phyloP scores from a whole-genome alignment of 2,113 vertebrate genomes.

The Syngnathus floridae region DNA sequence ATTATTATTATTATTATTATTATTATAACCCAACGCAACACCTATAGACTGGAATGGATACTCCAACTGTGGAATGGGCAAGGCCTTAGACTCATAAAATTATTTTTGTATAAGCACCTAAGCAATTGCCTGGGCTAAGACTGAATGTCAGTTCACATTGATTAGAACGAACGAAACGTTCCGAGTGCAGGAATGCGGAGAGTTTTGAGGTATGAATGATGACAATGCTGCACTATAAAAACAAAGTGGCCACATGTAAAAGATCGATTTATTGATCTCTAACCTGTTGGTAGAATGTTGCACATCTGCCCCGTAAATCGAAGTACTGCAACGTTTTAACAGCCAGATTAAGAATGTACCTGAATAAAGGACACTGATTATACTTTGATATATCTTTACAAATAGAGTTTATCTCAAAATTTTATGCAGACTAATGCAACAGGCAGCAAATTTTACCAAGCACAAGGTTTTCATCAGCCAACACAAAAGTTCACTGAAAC shows the following conservation, averaged over 20 bases:
- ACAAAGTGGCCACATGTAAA: constrained; percentile 11
- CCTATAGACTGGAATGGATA: not conserved
- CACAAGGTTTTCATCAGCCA: constrained; percentile 35
- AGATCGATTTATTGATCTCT: not conserved
- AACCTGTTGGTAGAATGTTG: constrained; percentile 5
- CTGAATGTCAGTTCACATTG: not conserved
- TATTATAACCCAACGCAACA: not conserved
- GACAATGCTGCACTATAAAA: constrained; percentile 9
- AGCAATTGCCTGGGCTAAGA: not conserved
- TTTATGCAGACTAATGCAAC: not conserved
- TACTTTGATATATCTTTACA: not conserved
- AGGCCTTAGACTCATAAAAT: constrained; percentile 1
- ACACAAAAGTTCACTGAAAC: not conserved
- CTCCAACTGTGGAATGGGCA: not conserved
- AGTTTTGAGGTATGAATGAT: constrained; percentile 7
- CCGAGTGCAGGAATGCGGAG: not conserved
- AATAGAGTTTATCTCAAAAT: not conserved
- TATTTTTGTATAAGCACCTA: not conserved
- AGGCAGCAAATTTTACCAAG: constrained; percentile 21
- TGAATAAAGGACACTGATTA: constrained; percentile 7
- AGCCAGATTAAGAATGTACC: constrained; percentile 11
- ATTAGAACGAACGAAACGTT: not conserved
- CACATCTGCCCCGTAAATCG: not conserved
- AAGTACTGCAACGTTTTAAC: not conserved
- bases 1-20: too few species aligned